These are phyloP conservation scores for Gulo gulo DNA, from an alignment of 2,113 vertebrate species.

Conservation along the genomic window DNA sequence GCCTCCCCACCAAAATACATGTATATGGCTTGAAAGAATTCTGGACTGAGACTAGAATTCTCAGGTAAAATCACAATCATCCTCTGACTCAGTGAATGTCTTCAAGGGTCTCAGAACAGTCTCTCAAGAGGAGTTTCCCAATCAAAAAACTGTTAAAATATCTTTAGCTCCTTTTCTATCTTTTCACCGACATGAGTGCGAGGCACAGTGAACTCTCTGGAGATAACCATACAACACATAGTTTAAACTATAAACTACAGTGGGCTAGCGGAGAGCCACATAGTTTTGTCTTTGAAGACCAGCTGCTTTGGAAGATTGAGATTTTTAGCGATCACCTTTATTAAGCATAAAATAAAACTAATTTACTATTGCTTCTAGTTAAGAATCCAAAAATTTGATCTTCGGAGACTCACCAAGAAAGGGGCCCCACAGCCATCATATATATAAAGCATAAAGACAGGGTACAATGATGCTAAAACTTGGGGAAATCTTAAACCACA, in stretches of 20 bases:
- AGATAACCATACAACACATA: neutral
- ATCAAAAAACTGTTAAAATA: neutral
- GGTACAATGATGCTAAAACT: neutral
- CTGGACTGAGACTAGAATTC: neutral
- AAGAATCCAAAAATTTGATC: neutral
- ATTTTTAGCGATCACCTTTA: neutral
- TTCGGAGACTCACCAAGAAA: neutral
- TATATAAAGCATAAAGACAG: neutral
- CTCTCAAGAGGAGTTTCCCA: neutral
- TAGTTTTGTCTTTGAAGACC: neutral
- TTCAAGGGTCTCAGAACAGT: neutral
- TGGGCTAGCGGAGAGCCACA: neutral
- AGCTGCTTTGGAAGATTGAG: neutral
- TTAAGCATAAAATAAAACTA: neutral
- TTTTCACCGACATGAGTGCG: neutral
- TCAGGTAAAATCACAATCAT: conserved; percentile 19
- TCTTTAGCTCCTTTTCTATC: neutral
- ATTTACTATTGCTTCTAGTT: neutral
- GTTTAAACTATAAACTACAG: neutral
- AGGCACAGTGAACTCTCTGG: neutral
- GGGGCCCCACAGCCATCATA: neutral
- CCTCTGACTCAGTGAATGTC: neutral
- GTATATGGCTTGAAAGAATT: neutral
- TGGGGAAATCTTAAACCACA: neutral
- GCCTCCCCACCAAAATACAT: neutral